Conservation (phyloP, 1,140 invertebrate species). For the Drosophila nebulosa region DNA sequence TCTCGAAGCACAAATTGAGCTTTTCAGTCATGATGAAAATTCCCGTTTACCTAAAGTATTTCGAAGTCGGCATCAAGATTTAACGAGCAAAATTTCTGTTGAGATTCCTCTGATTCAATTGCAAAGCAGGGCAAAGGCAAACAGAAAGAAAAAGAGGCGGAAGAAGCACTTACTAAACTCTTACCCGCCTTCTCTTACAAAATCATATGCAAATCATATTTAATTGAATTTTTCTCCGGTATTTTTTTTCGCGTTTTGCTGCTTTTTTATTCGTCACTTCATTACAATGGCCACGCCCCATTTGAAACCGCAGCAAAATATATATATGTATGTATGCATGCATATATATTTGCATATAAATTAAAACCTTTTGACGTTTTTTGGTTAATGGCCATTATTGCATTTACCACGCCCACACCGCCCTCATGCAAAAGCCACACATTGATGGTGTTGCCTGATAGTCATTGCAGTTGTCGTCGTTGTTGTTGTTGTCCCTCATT, state of each 20-base stretch:
- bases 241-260: background rate
- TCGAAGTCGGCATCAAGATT: background rate
- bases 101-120: background rate
- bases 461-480: background rate
- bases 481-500: background rate
- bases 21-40: no score
- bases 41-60: background rate
- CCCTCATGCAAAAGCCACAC: conserved; percentile 14
- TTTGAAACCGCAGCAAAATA: background rate
- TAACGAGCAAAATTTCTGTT: background rate
- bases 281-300: conserved; percentile 39
- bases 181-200: background rate
- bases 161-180: background rate
- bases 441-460: conserved; percentile 20
- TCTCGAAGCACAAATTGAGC: no score
- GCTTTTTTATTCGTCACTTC: conserved; percentile 1
- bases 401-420: conserved; percentile 42
- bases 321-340: background rate
- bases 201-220: conserved; percentile 19
- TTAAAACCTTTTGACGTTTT: conserved; percentile 52
- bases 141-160: background rate
- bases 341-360: conserved; percentile 50
- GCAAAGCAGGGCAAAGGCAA: background rate
- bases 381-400: conserved; percentile 58
- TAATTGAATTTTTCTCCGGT: conserved; percentile 35